phyloP scores from a whole-genome alignment of 1,140 invertebrate species.

The Antheraea mylitta region DNA sequence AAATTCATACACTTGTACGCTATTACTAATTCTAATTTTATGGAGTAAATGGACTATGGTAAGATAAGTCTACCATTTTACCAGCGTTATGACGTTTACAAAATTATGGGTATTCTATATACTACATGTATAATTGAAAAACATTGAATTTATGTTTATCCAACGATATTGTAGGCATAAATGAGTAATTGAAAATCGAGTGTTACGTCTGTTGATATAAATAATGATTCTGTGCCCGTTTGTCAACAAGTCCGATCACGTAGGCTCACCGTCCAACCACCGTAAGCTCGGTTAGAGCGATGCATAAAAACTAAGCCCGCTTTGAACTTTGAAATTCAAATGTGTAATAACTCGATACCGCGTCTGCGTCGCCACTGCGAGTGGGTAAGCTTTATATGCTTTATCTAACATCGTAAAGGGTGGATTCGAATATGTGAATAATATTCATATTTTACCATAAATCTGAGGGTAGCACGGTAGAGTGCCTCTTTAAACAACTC shows the following conservation, averaged over 20 bases:
- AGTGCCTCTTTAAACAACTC: background rate
- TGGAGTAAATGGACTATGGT: no score
- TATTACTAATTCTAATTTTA: no score
- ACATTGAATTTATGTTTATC: no score
- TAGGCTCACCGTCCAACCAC: constrained; percentile 55
- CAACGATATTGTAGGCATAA: no score
- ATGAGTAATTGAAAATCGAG: background rate
- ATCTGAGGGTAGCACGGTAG: background rate
- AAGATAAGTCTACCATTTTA: no score
- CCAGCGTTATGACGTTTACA: no score
- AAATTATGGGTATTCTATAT: no score
- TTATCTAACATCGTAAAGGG: constrained; percentile 6
- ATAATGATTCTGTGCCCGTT: constrained; percentile 36
- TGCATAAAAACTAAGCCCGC: constrained; percentile 70
- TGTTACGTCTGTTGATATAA: background rate
- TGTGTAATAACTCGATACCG: constrained; percentile 55
- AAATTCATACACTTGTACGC: no score
- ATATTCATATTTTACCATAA: constrained; percentile 2
- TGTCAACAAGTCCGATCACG: constrained; percentile 56
- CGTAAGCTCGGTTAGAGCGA: constrained; percentile 70
- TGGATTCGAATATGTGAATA: constrained; percentile 4
- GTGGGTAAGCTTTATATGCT: constrained; percentile 5
- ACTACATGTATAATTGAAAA: no score
- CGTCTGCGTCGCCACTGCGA: constrained; percentile 11
- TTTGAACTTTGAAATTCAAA: constrained; percentile 71